Conservation (phyloP, 2,888 invertebrate species). For the Cephalotes varians region DNA sequence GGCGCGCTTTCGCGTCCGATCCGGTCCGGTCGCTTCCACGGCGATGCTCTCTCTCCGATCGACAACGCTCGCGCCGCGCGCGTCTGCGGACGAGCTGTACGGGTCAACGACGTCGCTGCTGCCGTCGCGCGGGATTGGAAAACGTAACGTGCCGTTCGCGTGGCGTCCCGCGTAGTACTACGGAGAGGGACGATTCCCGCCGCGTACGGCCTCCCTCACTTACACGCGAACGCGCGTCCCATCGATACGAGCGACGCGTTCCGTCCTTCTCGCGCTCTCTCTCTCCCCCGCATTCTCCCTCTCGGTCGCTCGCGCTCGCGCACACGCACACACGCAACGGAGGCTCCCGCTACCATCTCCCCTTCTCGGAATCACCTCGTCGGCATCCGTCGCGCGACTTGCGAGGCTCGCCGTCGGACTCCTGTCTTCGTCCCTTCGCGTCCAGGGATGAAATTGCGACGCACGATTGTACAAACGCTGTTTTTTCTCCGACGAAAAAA, state of each 20-base stretch:
- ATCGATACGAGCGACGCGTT: not conserved
- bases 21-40: not conserved
- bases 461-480: not conserved
- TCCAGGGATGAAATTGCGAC: conserved; percentile 2
- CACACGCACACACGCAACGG: not conserved
- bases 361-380: conserved; percentile 39
- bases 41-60: not conserved
- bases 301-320: not conserved
- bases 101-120: not conserved
- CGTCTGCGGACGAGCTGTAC: not conserved
- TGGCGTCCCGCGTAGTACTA: conserved; percentile 79
- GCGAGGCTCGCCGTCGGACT: conserved; percentile 15
- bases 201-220: conserved; percentile 66
- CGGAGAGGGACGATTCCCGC: conserved; percentile 72
- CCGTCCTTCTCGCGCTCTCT: not conserved
- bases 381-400: conserved; percentile 38
- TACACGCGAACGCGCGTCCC: conserved; percentile 38
- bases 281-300: not conserved
- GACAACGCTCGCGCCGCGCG: not conserved
- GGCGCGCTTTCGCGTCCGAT: not conserved
- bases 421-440: not conserved
- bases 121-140: conserved; percentile 13
- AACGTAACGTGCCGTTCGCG: conserved; percentile 72
- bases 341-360: conserved; percentile 28
- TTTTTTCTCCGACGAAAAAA: not conserved